Conservation (phyloP, 2,113 vertebrate species). For the Arizona elegans region DNA sequence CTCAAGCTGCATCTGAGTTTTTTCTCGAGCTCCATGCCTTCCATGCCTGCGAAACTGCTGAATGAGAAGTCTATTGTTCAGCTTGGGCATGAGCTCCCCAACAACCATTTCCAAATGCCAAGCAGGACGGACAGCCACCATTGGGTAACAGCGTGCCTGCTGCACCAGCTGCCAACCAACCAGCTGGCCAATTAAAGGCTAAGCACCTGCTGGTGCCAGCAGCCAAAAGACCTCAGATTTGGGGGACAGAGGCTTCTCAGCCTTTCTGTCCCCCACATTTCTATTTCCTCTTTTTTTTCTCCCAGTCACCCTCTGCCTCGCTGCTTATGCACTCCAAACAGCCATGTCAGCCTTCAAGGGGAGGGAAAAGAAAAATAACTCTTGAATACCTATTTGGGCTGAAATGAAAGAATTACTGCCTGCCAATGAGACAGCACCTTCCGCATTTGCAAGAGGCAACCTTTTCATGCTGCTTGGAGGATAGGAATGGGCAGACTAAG, state of each 20-base stretch:
- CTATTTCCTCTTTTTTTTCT: background rate
- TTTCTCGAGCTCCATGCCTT: background rate
- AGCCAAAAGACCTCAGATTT: background rate
- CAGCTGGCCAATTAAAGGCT: constrained; percentile 4
- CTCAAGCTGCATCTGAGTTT: background rate
- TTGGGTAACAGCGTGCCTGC: background rate
- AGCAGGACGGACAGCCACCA: background rate
- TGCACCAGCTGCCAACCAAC: background rate
- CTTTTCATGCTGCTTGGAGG: background rate
- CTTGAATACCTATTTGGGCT: background rate
- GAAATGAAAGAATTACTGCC: background rate
- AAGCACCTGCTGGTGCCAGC: background rate
- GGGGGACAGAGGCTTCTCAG: background rate
- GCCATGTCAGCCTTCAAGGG: background rate
- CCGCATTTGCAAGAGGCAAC: background rate
- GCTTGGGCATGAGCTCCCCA: background rate
- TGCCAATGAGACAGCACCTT: background rate
- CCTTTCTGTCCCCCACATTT: background rate
- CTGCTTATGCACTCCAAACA: background rate
- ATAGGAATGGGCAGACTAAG: background rate
- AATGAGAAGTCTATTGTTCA: background rate
- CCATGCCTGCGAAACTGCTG: background rate
- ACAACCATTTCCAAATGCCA: background rate
- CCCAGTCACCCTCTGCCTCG: background rate
- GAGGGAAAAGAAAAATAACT: background rate